These are phyloP conservation scores for Neolamprologus falcicula DNA, from an alignment of 2,113 vertebrate species.

Conservation along the genomic window DNA sequence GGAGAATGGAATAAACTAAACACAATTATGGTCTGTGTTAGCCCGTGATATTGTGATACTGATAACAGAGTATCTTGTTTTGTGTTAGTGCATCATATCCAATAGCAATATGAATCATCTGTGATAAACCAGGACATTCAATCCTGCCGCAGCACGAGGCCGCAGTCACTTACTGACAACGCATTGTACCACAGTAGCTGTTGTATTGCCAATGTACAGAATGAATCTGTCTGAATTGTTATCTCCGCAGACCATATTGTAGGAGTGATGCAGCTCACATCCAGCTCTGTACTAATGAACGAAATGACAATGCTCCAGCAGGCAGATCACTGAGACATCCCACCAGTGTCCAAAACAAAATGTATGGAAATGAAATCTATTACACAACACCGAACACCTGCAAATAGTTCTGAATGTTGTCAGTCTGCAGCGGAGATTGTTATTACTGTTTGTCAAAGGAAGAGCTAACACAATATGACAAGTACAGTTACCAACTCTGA, in stretches of 20 bases:
- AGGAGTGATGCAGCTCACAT: constrained; percentile 6
- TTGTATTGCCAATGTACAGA: constrained; percentile 15
- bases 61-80: constrained; percentile 60
- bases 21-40: constrained; percentile 47
- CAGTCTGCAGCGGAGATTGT: background rate
- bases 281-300: constrained; percentile 40
- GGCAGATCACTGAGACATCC: constrained; percentile 15
- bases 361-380: background rate
- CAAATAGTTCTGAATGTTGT: background rate
- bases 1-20: constrained; percentile 34
- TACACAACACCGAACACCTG: background rate
- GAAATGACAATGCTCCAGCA: constrained; percentile 26
- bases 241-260: constrained; percentile 55
- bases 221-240: constrained; percentile 47
- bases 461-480: background rate
- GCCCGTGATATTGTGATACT: constrained; percentile 43
- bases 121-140: constrained; percentile 50
- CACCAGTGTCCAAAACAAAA: constrained; percentile 1
- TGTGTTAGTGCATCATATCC: constrained; percentile 46
- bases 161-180: constrained; percentile 15
- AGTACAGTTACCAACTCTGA: background rate
- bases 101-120: constrained; percentile 55
- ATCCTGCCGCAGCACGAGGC: constrained; percentile 14
- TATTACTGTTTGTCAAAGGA: background rate
- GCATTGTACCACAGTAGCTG: background rate